Base-by-base conservation (phyloP, 1,140 invertebrate species). In the Cydia strobilella region DNA sequence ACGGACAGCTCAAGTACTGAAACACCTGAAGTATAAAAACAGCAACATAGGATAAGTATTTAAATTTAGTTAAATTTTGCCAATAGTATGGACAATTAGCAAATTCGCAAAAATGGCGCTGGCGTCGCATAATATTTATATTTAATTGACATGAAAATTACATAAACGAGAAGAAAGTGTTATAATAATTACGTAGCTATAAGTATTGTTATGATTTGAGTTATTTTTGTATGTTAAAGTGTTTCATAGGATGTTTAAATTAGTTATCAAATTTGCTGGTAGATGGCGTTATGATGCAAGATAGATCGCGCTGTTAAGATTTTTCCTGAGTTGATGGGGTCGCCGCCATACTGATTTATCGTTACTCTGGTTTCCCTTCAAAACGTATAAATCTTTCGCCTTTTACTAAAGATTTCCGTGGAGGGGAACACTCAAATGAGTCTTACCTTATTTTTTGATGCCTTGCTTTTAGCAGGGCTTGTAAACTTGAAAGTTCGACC, bases 151-250 rank as follows among this genome's bases (percentile, higher is more conserved):
- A n/a, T 69, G 15, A n/a, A 35, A 69, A 69, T 39, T 2, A 35
- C 20, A 18, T 20, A 69, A 15, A 69, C 27, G 4, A 42, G 54
- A 59, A 20, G 54, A 23, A 59, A 59, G 23, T 59, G 18, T 10
- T 59, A 59, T 59, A 23, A n/a, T 59, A 7, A 23, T 51, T 51
- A 51, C n/a, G n/a, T 51, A 51, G 7, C 1, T 51, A 59, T 59
- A 59, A 59, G 54, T 59, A 59, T 59, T 59, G 54, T 59, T 69
- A 69, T 69, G 35, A 69, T 69, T 69, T 69, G 23, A 69, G 31
- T 35, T 69, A 18, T 69, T 9, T 35, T 69, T 69, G 63, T 69
- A 35, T 10, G n/a, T 39, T 42, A 39, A 39, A 69, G n/a, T 69
- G 65, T 69, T 69, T 39, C 18, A 35, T 69, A 66, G 63, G 1